These are phyloP conservation scores for Zaprionus vittiger DNA, from an alignment of 1,140 invertebrate genomes.

Conservation along the genomic window DNA sequence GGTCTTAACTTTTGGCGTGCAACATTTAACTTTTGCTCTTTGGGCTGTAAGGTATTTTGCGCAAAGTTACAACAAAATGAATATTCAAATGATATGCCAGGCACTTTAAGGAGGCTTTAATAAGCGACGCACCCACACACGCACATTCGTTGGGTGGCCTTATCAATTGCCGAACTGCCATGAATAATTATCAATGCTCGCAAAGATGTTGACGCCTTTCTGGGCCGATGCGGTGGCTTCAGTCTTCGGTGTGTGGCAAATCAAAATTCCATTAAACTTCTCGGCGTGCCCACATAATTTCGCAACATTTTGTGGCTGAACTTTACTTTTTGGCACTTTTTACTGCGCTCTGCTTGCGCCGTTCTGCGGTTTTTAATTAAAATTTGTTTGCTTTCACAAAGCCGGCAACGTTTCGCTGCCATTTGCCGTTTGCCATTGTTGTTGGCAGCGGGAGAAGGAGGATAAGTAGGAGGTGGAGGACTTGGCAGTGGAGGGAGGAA, in stretches of 20 bases:
- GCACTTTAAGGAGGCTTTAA: not conserved
- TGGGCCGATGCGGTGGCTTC: not conserved
- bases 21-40: constrained; percentile 55
- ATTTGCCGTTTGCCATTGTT: constrained; percentile 50
- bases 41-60: constrained; percentile 25
- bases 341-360: constrained; percentile 13
- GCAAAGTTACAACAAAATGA: constrained; percentile 8
- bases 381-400: constrained; percentile 54
- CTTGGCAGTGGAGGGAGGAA: not conserved
- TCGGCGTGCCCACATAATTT: constrained; percentile 67
- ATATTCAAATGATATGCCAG: not conserved
- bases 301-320: constrained; percentile 67
- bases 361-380: constrained; percentile 59
- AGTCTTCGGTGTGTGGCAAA: constrained; percentile 27
- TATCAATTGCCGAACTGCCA: constrained; percentile 34
- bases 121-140: not conserved
- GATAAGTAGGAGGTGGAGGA: not conserved
- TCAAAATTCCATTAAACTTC: constrained; percentile 61
- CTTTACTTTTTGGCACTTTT: constrained; percentile 59
- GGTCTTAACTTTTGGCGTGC: constrained; percentile 48
- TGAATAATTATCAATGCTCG: constrained; percentile 45
- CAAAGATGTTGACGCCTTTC: constrained; percentile 38
- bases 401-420: constrained; percentile 43
- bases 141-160: not conserved
- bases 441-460: not conserved